These are phyloP conservation scores for Perdix hodgsoniae DNA, from an alignment of 2,797 vertebrate genomes.

Conservation along the genomic window DNA sequence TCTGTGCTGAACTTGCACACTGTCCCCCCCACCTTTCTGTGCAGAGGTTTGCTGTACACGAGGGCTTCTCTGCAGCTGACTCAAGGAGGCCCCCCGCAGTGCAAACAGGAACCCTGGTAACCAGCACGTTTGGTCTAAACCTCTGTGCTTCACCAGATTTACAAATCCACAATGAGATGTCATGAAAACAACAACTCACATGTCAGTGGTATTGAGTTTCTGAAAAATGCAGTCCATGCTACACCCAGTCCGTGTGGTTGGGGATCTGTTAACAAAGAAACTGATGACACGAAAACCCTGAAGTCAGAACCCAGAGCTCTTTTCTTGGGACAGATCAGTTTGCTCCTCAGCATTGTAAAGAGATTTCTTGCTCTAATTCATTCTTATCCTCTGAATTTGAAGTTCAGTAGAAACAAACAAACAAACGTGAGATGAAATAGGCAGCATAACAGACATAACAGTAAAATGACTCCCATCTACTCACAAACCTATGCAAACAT, in stretches of 20 bases:
- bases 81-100: rapidly evolving
- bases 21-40: neutral
- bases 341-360: neutral
- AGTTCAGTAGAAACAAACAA: neutral
- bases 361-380: neutral
- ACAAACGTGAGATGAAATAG: neutral
- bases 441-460: neutral
- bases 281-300: neutral
- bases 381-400: neutral
- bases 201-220: rapidly evolving
- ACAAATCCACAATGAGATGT: neutral
- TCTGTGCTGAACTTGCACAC: neutral
- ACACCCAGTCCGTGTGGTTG: rapidly evolving
- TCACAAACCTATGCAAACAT: neutral
- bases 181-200: neutral
- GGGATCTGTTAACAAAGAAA: neutral
- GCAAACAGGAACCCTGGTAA: neutral
- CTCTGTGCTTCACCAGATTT: neutral
- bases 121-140: neutral
- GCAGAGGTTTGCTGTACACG: neutral
- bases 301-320: neutral
- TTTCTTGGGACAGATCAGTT: neutral
- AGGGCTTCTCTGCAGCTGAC: neutral
- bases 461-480: neutral
- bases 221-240: neutral